phyloP scores from a whole-genome alignment of 2,113 vertebrate species.

The Chloropsis hardwickii region DNA sequence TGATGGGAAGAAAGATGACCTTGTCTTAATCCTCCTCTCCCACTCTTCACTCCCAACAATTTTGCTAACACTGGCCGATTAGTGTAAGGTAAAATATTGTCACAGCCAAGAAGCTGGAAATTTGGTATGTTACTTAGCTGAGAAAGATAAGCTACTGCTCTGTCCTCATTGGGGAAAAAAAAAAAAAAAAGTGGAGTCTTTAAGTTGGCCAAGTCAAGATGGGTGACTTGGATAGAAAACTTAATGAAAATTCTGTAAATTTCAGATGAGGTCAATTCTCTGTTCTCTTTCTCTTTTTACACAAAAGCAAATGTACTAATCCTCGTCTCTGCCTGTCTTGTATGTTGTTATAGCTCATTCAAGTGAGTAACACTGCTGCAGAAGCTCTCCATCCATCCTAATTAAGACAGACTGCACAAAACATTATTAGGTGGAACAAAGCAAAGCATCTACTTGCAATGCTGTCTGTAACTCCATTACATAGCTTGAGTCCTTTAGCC shows the following conservation, averaged over 20 bases:
- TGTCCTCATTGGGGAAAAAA: background rate
- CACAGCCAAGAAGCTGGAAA: background rate
- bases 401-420: background rate
- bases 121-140: background rate
- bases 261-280: background rate
- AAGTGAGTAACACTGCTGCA: background rate
- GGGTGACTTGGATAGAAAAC: background rate
- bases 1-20: background rate
- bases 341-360: background rate
- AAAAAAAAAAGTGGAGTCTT: background rate
- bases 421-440: background rate
- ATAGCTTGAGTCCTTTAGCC: background rate
- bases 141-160: background rate
- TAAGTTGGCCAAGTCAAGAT: background rate
- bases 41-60: background rate
- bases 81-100: background rate
- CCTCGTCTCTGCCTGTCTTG: background rate
- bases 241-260: background rate
- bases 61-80: background rate
- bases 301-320: background rate
- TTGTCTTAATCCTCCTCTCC: background rate
- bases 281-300: background rate
- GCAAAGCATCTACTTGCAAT: background rate
- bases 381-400: background rate
- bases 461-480: background rate